These are phyloP conservation scores for Aulostomus chinensis DNA, from an alignment of 2,797 vertebrate species.

Conservation along the genomic window DNA sequence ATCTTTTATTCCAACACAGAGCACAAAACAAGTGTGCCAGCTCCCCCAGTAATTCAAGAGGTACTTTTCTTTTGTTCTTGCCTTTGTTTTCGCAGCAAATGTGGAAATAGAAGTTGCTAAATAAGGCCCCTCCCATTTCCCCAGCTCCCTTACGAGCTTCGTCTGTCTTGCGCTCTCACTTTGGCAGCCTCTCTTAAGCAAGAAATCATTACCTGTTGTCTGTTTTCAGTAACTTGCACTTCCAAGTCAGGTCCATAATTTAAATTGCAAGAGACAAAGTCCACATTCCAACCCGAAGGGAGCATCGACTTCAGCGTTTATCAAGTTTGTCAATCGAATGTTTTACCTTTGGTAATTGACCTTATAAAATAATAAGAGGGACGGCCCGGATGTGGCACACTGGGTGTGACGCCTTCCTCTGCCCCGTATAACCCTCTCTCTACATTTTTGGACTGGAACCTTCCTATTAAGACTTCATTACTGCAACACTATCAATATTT, in stretches of 20 bases:
- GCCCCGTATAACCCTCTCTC: constrained; percentile 32
- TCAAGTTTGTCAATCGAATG: constrained; percentile 72
- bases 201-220: constrained; percentile 72
- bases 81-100: constrained; percentile 72
- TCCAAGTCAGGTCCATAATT: constrained; percentile 57
- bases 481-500: constrained; percentile 55
- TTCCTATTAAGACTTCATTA: constrained; percentile 68
- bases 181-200: constrained; percentile 50
- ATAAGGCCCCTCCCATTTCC: constrained; percentile 68
- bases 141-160: constrained; percentile 55
- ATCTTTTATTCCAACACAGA: constrained; percentile 74
- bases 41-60: constrained; percentile 81
- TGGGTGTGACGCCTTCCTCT: too few relatives aligned
- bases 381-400: too few relatives aligned
- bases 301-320: constrained; percentile 62
- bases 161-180: constrained; percentile 41
- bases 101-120: constrained; percentile 78
- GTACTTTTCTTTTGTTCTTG: constrained; percentile 79
- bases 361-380: too few relatives aligned
- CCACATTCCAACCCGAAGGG: constrained; percentile 28
- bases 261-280: constrained; percentile 73
- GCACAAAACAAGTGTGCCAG: constrained; percentile 80
- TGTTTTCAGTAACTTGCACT: constrained; percentile 49
- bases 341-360: constrained; percentile 76
- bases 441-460: constrained; percentile 46